A percentile compares a stretch with the other conserved stretches of the same genome.
Evolutionary conservation across 2,888 invertebrate species (phyloP).

Genomic region (Chrysina gloriosa): DNA sequence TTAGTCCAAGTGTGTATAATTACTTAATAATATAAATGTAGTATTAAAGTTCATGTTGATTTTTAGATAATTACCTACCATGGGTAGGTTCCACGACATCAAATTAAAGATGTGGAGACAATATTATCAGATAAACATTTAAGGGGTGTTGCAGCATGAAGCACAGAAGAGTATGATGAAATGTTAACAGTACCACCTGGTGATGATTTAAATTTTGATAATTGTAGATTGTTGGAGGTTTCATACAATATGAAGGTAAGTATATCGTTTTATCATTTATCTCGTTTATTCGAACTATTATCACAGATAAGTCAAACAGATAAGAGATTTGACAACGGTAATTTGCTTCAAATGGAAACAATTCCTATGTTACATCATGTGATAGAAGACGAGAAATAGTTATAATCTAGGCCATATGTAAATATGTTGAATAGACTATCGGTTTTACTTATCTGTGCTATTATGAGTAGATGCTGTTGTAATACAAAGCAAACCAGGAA

Average conservation of each 20-base stretch:
- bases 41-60: not conserved
- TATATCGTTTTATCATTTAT: no score
- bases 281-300: no score
- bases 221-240: not conserved
- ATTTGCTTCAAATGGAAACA: no score
- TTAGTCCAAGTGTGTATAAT: not conserved
- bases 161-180: not conserved
- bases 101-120: not conserved
- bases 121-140: not conserved
- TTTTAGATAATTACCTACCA: conserved; percentile 6
- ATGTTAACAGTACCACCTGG: not conserved
- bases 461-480: no score
- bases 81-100: not conserved
- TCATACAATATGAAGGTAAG: not conserved
- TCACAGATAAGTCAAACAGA: no score
- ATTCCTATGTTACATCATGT: no score
- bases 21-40: not conserved
- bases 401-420: no score
- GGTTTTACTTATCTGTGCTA: no score
- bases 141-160: not conserved
- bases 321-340: no score
- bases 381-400: no score
- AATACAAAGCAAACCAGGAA: no score
- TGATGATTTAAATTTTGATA: not conserved
- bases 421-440: no score